Percentiles rank a stretch among this genome's conserved stretches.
Evolutionary conservation across 1,140 invertebrate species (phyloP).

Genomic region (Heliconius eleuchia): DNA sequence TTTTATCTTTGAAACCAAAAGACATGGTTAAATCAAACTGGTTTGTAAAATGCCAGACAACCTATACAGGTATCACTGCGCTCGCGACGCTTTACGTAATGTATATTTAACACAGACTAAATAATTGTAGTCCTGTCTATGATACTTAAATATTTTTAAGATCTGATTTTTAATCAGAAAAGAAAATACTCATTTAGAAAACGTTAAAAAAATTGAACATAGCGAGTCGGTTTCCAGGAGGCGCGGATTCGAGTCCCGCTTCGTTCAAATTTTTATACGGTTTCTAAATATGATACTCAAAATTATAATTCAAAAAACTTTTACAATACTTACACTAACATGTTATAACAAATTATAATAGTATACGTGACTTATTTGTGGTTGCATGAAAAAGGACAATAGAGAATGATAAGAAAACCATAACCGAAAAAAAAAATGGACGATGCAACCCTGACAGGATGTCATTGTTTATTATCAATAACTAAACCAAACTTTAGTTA

Average conservation of each 20-base stretch:
- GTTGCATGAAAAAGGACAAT: neutral
- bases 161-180: too few species aligned
- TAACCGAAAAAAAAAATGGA: neutral
- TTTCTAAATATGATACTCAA: neutral
- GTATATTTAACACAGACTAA: slow-evolving; percentile 29
- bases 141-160: neutral
- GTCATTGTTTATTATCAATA: neutral
- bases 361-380: neutral
- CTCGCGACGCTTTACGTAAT: slow-evolving; percentile 55
- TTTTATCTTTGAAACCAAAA: slow-evolving; percentile 41
- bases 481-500: neutral
- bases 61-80: slow-evolving; percentile 43
- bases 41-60: slow-evolving; percentile 69
- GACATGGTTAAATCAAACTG: slow-evolving; percentile 52
- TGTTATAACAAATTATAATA: neutral
- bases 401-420: neutral
- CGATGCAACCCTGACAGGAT: neutral
- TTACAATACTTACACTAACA: neutral
- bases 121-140: neutral
- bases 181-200: too few species aligned
- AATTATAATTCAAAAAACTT: neutral
- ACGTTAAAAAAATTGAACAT: too few species aligned
- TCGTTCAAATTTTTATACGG: too few species aligned
- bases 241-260: too few species aligned
- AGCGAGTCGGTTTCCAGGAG: too few species aligned